Evolutionary conservation across 2,797 vertebrate species (phyloP).

Genomic region (Anguilla obscura): DNA sequence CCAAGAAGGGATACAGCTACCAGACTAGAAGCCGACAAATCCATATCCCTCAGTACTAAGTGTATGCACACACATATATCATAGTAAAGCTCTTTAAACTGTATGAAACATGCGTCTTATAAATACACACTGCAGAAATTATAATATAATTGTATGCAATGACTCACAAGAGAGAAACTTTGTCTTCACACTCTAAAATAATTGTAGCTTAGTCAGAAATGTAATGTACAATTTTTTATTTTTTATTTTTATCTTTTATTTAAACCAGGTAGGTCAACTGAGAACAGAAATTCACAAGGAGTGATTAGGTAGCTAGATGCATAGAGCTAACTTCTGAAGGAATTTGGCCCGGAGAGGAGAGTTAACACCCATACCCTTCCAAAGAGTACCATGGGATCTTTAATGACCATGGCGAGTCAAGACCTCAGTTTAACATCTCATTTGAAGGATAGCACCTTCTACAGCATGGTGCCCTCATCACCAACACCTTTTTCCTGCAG

Average conservation of each 20-base stretch:
- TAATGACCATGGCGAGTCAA: neutral
- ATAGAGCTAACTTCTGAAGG: neutral
- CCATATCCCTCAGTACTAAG: neutral
- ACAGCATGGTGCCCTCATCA: neutral
- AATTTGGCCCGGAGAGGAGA: neutral
- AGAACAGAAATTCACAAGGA: neutral
- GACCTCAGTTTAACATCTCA: neutral
- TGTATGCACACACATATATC: neutral
- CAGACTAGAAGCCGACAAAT: neutral
- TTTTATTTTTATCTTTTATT: constrained; percentile 11
- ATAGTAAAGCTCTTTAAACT: neutral
- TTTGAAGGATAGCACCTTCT: neutral
- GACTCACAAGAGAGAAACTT: neutral
- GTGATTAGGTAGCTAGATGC: neutral
- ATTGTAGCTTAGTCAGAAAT: neutral
- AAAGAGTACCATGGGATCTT: neutral
- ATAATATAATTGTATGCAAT: neutral
- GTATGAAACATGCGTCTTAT: neutral
- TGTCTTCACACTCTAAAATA: neutral
- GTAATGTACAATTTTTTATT: neutral
- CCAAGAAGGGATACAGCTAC: constrained; percentile 12
- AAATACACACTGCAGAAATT: neutral
- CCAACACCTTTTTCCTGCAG: neutral
- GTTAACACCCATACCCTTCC: neutral
- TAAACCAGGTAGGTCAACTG: too few species aligned